Conservation (phyloP, 2,888 invertebrate genomes). For the Ectemnius lituratus region DNA sequence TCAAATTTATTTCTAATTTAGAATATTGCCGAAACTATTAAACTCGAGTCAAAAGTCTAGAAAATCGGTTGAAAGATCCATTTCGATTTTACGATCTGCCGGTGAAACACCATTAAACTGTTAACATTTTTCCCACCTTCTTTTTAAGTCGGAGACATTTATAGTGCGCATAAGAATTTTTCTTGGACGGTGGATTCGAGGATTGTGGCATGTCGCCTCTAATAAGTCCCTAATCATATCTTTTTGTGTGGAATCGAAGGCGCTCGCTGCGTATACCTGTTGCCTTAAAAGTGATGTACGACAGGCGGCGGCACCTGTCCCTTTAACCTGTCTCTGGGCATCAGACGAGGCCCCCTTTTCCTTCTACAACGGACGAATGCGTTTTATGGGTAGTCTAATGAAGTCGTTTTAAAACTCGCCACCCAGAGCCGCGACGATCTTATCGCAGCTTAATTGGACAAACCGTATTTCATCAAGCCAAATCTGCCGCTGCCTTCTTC, state of each 20-base stretch:
- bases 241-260: slow-evolving; percentile 58
- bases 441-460: slow-evolving; percentile 74
- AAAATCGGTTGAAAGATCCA: too few species aligned
- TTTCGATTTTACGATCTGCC: too few species aligned
- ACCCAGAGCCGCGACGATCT: slow-evolving; percentile 68
- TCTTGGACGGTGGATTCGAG: slow-evolving; percentile 13
- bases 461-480: slow-evolving; percentile 67
- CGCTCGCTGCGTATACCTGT: slow-evolving; percentile 39
- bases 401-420: slow-evolving; percentile 70
- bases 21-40: too few species aligned
- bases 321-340: slow-evolving; percentile 58
- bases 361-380: slow-evolving; percentile 69
- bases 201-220: slow-evolving; percentile 50
- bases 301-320: slow-evolving; percentile 69
- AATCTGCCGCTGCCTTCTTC: slow-evolving; percentile 50
- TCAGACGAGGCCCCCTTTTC: slow-evolving; percentile 44
- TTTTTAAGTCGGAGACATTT: too few species aligned
- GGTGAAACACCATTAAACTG: too few species aligned
- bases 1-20: too few species aligned
- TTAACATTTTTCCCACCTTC: too few species aligned
- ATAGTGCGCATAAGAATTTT: too few species aligned
- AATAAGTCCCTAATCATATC: slow-evolving; percentile 61
- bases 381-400: slow-evolving; percentile 76
- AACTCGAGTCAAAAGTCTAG: too few species aligned
- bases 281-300: slow-evolving; percentile 63